Base-by-base conservation (phyloP, 2,113 vertebrate species). In the Melanocharis versteri region DNA sequence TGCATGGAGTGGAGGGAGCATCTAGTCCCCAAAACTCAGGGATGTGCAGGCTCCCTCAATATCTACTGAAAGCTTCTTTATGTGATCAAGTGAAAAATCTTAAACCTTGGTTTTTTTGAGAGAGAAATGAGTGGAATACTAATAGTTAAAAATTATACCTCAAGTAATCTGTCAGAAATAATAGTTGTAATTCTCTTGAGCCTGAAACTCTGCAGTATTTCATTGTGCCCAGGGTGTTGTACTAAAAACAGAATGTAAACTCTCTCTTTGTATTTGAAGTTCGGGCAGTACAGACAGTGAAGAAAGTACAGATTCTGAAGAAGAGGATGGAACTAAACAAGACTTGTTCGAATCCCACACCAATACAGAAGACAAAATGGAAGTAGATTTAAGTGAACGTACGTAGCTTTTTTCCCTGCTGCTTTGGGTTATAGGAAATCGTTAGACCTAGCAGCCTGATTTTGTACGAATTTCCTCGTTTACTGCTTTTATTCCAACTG, bases 251-350 rank as follows among this genome's bases (percentile, higher is more conserved):
- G 7, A 80, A 73, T 40, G 7, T 93, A 48, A 99, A 81, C 44
- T 71, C 0, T 89, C 33, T 66, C 28, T 87, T 90, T 96, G 21
- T 79, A 1, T 94, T 83, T 93, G 39, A 97, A 99, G 99, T 97
- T 99, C 99, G 42, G 99, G 99, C 87, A 99, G 99, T 94, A 99
- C 99, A 4, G 99, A 99, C 98, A 99, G 99, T 14, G 99, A 99
- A 95, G 99, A 99, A 93, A 99, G 99, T 92, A 99, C 99, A 53
- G 99, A 99, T 95, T 99, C 99, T 1, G 99, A 99, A 95, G 99
- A 99, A n/a, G 99, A 99, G 83, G 99, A 99, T 73, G 98, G 97
- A 81, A 72, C 97, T 9, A 99, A 99, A 89, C 98, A 98, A 80
- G 99, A 99, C 87, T 81, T 98, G 10, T 99, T 99, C 54, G 99